Conservation (phyloP, 1,140 invertebrate species). For the Drosophila neocordata region DNA sequence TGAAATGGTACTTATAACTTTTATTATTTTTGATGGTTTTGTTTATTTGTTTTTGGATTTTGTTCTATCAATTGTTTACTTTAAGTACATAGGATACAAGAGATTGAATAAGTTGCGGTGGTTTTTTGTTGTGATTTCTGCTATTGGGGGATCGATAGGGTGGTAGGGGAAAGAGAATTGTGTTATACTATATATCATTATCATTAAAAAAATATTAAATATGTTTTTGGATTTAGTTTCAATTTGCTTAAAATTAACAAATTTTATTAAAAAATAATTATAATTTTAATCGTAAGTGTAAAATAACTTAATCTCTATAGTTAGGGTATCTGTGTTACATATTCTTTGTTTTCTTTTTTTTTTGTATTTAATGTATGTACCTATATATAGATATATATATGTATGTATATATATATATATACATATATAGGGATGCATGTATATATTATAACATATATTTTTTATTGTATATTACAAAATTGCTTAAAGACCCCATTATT, state of each 20-base stretch:
- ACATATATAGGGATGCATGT: not conserved
- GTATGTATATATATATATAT: not conserved
- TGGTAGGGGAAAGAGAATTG: not conserved
- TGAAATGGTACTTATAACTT: not conserved
- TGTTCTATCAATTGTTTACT: constrained; percentile 9
- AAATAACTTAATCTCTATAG: constrained; percentile 49
- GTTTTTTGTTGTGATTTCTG: constrained; percentile 12
- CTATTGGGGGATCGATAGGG: not conserved
- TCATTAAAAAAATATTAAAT: constrained; percentile 40
- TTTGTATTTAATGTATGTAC: not conserved
- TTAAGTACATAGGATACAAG: constrained; percentile 74
- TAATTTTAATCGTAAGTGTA: constrained; percentile 48
- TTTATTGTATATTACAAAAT: constrained; percentile 10
- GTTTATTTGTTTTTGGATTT: constrained; percentile 6
- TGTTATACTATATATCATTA: constrained; percentile 14
- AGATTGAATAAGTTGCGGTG: constrained; percentile 69
- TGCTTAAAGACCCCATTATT: constrained; percentile 6
- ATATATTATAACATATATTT: not conserved
- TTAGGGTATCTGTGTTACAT: constrained; percentile 15
- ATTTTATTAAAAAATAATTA: constrained; percentile 55
- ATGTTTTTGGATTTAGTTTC: constrained; percentile 54
- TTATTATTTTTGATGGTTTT: not conserved
- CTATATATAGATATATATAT: too few relatives aligned
- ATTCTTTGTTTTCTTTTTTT: constrained; percentile 10
- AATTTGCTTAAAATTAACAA: constrained; percentile 34